Evolutionary conservation across 2,888 invertebrate genomes (phyloP), one percentile per base, ranked within the genome.

Genomic region (Polydrusus pterygomalis): DNA sequence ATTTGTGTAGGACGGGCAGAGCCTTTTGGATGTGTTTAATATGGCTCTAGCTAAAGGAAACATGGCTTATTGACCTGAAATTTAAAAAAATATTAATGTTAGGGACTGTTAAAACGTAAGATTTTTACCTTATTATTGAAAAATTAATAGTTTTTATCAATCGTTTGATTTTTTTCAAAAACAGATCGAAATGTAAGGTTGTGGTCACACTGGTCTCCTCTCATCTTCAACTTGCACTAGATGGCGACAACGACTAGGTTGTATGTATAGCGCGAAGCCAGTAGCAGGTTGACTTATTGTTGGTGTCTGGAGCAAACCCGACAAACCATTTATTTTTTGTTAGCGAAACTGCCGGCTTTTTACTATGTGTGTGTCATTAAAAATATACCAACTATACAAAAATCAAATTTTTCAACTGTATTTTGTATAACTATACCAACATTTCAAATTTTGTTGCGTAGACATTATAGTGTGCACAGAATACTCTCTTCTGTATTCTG

Each of bases 11-110:
- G 3, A 34, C 6, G 65, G 65, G 25, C 49, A 51, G 13, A 65
- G 18, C 3, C n/a, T 54, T n/a, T 25, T 68, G n/a, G 54, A 54
- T 5, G 40, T 40, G 9, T n/a, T 13, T 30, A 68, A 15, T 20
- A 68, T 40, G 6, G 68, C n/a, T 68, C 34, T 68, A 18, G 56
- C 38, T 68, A 68, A 54, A 13, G 68, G n/a, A 40, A 54, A 40
- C 68, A 68, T 68, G 1, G 40, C 40, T 17, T 20, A n/a, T 17
- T 60, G 9, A 13, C 17, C 47, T 47, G 17, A 47, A 47, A 47
- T 17, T 17, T n/a, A 1, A 47, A 9, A n/a, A 47, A 47, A 7
- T 17, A 47, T n/a, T 47, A 8, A 47, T 25, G 1, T 47, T 15
- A 47, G n/a, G n/a, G 5, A 1, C 13, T 13, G 3, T 6, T 47